phyloP scores from a whole-genome alignment of 2,113 vertebrate genomes.

The Saccopteryx leptura region DNA sequence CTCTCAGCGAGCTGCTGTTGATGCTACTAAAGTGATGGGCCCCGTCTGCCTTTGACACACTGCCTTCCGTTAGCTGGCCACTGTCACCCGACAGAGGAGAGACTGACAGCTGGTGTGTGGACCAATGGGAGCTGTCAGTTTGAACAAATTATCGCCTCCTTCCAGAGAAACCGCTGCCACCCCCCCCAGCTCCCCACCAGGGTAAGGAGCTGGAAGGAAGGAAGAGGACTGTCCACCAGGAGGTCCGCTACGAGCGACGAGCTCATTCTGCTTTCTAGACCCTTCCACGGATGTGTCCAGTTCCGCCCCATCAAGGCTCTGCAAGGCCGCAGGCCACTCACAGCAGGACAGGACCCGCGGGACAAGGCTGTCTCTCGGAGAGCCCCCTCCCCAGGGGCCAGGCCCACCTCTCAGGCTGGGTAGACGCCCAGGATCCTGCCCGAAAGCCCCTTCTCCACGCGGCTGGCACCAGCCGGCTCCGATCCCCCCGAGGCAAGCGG shows the following conservation, averaged over 20 bases:
- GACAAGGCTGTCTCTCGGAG: not conserved
- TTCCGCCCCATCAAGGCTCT: not conserved
- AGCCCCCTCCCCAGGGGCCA: too few relatives aligned
- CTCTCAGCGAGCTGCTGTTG: accelerated
- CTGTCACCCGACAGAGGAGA: accelerated
- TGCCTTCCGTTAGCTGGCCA: accelerated
- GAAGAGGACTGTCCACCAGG: not conserved
- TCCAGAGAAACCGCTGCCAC: not conserved
- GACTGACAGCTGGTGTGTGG: not conserved
- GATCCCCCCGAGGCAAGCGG: accelerated
- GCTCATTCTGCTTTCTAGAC: too few relatives aligned
- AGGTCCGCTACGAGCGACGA: accelerated
- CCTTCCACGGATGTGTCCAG: not conserved
- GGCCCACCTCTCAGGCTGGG: accelerated
- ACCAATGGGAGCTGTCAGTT: not conserved
- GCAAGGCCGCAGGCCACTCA: not conserved
- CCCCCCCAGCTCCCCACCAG: not conserved
- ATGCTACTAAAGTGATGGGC: accelerated
- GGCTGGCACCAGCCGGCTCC: not conserved
- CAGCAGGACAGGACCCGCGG: accelerated
- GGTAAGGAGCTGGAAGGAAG: not conserved
- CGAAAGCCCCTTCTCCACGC: not conserved
- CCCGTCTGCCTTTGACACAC: accelerated
- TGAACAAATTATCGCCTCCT: not conserved
- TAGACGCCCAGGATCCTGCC: accelerated